These are phyloP conservation scores for Sialis lutaria DNA, from an alignment of 2,888 invertebrate genomes.

Conservation along the genomic window DNA sequence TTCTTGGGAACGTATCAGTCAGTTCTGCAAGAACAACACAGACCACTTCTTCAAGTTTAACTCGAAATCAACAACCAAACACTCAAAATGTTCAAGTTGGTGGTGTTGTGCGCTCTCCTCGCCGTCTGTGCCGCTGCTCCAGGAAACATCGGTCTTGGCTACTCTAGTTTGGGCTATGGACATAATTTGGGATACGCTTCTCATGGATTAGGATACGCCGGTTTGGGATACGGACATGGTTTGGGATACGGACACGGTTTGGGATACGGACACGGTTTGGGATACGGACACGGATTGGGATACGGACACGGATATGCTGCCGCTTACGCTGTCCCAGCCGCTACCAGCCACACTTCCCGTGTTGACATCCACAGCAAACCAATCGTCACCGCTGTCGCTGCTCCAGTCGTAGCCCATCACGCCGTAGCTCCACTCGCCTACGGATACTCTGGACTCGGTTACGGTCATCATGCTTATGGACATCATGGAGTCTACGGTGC, in stretches of 20 bases:
- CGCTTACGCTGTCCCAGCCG: constrained; percentile 21
- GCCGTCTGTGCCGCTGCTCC: constrained; percentile 33
- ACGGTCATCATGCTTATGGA: background rate
- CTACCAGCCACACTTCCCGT: constrained; percentile 26
- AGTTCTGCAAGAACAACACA: background rate
- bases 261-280: constrained; percentile 8
- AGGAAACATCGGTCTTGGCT: constrained; percentile 13
- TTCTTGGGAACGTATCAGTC: no score
- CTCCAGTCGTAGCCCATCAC: constrained; percentile 6
- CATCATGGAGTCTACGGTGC: background rate
- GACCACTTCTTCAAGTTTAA: background rate
- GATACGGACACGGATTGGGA: constrained; percentile 12
- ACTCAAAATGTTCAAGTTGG: constrained; percentile 33
- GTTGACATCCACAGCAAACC: constrained; percentile 23
- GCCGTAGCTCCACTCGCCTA: constrained; percentile 2
- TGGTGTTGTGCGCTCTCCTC: constrained; percentile 43
- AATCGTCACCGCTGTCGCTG: constrained; percentile 19
- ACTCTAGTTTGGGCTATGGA: background rate
- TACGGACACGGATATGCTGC: background rate
- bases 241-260: background rate
- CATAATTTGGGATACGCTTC: background rate
- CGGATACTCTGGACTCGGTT: background rate
- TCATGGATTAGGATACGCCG: background rate
- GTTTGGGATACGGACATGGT: background rate
- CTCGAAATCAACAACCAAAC: background rate